These are phyloP conservation scores for Stictonetta naevosa DNA, from an alignment of 2,113 vertebrate genomes.

Conservation along the genomic window DNA sequence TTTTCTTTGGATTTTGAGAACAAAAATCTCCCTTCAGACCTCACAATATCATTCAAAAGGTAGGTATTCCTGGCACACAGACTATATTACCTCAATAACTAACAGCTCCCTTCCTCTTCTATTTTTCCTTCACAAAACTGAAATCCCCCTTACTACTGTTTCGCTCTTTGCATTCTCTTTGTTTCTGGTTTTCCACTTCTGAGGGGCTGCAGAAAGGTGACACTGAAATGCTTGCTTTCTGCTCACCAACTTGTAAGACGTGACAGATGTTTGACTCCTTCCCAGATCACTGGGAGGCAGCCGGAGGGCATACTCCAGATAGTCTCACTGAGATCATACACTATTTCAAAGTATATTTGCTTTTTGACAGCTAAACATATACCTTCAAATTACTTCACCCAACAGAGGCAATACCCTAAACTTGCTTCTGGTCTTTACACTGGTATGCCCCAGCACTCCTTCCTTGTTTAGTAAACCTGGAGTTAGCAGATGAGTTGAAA, in stretches of 20 bases:
- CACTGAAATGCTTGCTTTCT: accelerated
- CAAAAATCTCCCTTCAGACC: background rate
- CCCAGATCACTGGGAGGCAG: background rate
- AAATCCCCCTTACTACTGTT: background rate
- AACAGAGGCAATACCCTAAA: background rate
- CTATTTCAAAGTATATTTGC: background rate
- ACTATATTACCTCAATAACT: background rate
- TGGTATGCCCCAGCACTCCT: background rate
- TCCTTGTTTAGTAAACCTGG: background rate
- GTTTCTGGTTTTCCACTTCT: background rate
- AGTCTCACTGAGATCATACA: background rate
- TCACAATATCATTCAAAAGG: background rate
- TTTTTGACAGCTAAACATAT: background rate
- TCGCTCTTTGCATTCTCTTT: accelerated
- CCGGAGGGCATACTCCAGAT: background rate
- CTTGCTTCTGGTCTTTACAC: background rate
- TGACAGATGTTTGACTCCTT: background rate
- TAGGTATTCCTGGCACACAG: background rate
- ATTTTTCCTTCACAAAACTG: background rate
- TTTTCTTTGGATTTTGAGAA: background rate
- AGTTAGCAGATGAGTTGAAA: background rate
- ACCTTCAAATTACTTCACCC: background rate
- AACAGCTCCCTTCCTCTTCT: background rate
- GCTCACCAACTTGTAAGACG: background rate
- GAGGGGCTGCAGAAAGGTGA: background rate